Conservation (phyloP, 2,113 vertebrate species). For the Rhagologus leucostigma region DNA sequence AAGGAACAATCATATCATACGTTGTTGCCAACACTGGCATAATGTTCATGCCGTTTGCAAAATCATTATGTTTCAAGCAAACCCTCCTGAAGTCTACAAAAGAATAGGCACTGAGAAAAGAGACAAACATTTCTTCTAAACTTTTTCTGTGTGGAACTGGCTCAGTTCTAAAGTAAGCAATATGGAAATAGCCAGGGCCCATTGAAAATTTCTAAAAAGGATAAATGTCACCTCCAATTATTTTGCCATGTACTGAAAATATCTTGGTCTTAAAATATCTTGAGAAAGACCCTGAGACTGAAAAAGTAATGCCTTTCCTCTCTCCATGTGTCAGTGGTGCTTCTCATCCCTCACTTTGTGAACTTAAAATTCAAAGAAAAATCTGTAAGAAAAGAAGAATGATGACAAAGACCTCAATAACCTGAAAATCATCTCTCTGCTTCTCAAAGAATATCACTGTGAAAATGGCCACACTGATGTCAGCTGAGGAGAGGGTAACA, state of each 20-base stretch:
- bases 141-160: not conserved
- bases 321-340: not conserved
- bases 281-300: not conserved
- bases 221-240: not conserved
- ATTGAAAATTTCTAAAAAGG: not conserved
- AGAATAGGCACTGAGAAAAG: not conserved
- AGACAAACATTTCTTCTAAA: not conserved
- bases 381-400: not conserved
- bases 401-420: not conserved
- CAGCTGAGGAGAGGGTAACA: not conserved
- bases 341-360: not conserved
- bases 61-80: not conserved
- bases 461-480: not conserved
- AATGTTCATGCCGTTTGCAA: not conserved
- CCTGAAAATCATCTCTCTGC: not conserved
- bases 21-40: not conserved
- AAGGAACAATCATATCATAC: not conserved
- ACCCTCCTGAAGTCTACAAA: not conserved
- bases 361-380: not conserved
- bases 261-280: conserved; percentile 24
- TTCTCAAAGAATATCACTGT: not conserved
- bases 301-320: not conserved
- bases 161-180: not conserved
- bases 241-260: not conserved
- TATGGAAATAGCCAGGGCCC: not conserved